These are phyloP conservation scores for Rhopilema esculentum DNA, from an alignment of 30 jellyfish, hydroid and myxozoan genomes.

Conservation along the genomic window DNA sequence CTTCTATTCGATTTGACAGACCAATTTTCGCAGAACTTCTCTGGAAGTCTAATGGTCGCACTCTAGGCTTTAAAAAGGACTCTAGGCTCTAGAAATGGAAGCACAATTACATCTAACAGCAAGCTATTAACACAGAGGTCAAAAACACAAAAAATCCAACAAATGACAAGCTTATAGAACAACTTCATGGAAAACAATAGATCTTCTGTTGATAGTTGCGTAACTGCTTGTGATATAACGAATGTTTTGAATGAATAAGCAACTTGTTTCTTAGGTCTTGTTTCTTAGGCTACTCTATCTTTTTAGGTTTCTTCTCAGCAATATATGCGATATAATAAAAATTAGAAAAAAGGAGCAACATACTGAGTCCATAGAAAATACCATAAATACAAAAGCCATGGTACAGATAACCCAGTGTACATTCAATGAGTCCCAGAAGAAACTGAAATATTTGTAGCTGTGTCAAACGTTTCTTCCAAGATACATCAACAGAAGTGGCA, in stretches of 20 bases:
- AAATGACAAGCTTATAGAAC: no score
- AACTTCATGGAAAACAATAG: no score
- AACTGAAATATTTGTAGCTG: slow-evolving; percentile 88
- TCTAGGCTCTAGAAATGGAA: no score
- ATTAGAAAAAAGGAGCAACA: slow-evolving; percentile 75
- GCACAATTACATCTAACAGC: no score
- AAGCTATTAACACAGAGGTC: no score
- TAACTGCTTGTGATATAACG: not conserved
- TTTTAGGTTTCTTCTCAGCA: not conserved
- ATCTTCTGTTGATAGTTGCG: no score
- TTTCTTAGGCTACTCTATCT: not conserved
- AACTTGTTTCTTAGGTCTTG: not conserved
- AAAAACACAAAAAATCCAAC: no score
- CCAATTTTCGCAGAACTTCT: no score
- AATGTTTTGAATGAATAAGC: not conserved
- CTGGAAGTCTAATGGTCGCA: no score
- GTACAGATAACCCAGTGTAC: slow-evolving; percentile 75
- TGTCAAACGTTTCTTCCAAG: slow-evolving; percentile 83
- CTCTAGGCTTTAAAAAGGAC: no score
- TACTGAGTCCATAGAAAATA: slow-evolving; percentile 74
- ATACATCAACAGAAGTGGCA: slow-evolving; percentile 12
- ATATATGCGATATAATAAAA: slow-evolving; percentile 83
- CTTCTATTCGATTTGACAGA: no score
- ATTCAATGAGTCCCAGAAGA: slow-evolving; percentile 65
- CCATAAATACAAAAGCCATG: slow-evolving; percentile 85